Evolutionary conservation across 2,113 vertebrate genomes (phyloP).

Genomic region (Psammodynastes pulverulentus): DNA sequence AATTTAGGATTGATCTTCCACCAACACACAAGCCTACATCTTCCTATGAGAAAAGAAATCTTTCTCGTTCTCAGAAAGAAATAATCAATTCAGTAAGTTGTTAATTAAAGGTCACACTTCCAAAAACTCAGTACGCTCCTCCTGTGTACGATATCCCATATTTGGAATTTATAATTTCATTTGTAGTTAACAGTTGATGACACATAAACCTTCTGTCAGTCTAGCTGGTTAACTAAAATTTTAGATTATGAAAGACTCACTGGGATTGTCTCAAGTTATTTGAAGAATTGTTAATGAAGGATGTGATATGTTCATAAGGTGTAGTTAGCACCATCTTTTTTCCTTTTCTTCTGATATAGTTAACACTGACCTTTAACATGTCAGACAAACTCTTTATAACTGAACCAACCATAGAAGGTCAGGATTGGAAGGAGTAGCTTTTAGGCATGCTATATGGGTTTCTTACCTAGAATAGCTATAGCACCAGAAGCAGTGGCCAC

Average conservation of each 20-base stretch:
- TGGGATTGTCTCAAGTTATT: not conserved
- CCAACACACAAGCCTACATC: conserved; percentile 73
- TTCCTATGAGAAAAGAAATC: conserved; percentile 57
- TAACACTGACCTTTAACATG: not conserved
- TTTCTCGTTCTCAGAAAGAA: conserved; percentile 63
- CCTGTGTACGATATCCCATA: not conserved
- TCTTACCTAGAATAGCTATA: not conserved
- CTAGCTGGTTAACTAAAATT: not conserved
- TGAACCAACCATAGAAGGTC: not conserved
- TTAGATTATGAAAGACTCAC: not conserved
- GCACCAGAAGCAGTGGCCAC: not conserved
- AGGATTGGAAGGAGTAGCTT: not conserved
- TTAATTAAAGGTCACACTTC: not conserved
- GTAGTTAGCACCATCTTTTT: not conserved
- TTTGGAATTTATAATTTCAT: not conserved
- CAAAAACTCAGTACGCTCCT: conserved; percentile 7
- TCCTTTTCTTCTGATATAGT: not conserved
- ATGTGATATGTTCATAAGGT: not conserved
- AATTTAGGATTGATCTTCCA: conserved; percentile 73
- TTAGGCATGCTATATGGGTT: not conserved
- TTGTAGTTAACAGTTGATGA: not conserved
- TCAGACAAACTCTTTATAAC: not conserved
- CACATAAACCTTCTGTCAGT: not conserved
- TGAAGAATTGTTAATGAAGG: not conserved
- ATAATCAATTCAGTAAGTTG: conserved; percentile 65